Conservation (phyloP, 2,113 vertebrate genomes). For the Pluvianellus socialis region DNA sequence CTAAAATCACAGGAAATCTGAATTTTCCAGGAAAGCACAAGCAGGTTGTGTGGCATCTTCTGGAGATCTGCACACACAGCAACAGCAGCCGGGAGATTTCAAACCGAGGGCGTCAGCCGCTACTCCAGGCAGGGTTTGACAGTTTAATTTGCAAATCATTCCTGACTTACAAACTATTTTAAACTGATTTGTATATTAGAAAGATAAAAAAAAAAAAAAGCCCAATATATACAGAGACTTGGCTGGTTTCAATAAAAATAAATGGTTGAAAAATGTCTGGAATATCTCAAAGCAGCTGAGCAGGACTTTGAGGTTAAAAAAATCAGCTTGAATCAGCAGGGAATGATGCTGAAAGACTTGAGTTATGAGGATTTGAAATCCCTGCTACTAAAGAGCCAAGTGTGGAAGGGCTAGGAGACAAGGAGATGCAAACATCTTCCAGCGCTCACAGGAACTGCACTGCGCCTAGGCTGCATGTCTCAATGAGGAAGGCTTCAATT, state of each 20-base stretch:
- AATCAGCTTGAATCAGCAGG: constrained; percentile 47
- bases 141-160: constrained; percentile 67
- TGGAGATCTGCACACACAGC: background rate
- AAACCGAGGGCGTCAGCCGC: background rate
- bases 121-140: constrained; percentile 28
- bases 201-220: background rate
- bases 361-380: constrained; percentile 37
- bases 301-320: constrained; percentile 32
- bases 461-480: background rate
- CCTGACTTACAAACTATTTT: constrained; percentile 61
- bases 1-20: background rate
- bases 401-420: background rate
- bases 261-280: constrained; percentile 64
- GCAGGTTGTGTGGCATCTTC: background rate
- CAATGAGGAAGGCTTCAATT: background rate
- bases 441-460: background rate
- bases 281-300: constrained; percentile 32
- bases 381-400: constrained; percentile 15
- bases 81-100: constrained; percentile 4
- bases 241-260: constrained; percentile 62
- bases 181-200: constrained; percentile 58
- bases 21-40: background rate
- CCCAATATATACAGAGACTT: constrained; percentile 55
- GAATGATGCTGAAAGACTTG: constrained; percentile 38
- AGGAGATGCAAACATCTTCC: background rate